Percentiles rank a stretch among this genome's conserved stretches.
These are phyloP conservation scores for Agapostemon virescens DNA, from an alignment of 2,888 invertebrate species.

Conservation along the genomic window DNA sequence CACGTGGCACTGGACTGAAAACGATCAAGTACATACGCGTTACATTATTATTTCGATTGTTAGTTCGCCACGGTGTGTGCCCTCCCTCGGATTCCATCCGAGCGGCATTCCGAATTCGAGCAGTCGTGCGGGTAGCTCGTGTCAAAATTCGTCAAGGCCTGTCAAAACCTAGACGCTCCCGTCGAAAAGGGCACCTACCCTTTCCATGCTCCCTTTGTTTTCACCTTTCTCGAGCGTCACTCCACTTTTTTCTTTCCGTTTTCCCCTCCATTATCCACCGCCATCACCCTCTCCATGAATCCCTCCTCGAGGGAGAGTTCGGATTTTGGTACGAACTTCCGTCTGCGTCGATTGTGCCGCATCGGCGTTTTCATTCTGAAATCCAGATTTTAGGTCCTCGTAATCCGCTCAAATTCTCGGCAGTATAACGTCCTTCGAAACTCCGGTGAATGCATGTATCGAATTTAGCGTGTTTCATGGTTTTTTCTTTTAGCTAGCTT, in stretches of 20 bases:
- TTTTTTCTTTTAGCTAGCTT: background rate
- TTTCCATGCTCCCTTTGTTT: conserved; percentile 57
- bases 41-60: conserved; percentile 73
- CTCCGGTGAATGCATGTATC: background rate
- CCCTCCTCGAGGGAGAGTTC: background rate
- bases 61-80: conserved; percentile 63
- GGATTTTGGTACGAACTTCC: background rate
- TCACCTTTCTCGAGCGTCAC: conserved; percentile 31
- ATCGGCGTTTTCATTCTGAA: background rate
- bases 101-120: conserved; percentile 47
- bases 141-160: conserved; percentile 76
- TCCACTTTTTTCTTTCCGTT: conserved; percentile 28
- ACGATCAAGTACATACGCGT: conserved; percentile 67
- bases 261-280: conserved; percentile 1
- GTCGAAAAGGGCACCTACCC: conserved; percentile 41
- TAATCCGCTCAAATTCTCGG: background rate
- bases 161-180: conserved; percentile 69
- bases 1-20: conserved; percentile 16
- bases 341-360: background rate
- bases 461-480: background rate
- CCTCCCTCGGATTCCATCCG: conserved; percentile 37
- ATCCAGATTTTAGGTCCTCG: background rate
- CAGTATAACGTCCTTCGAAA: background rate
- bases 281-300: background rate
- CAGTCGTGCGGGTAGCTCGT: conserved; percentile 57